Percentiles rank a stretch among this genome's conserved stretches.
Conservation (phyloP, 2,113 vertebrate species). For the Glareola pratincola region DNA sequence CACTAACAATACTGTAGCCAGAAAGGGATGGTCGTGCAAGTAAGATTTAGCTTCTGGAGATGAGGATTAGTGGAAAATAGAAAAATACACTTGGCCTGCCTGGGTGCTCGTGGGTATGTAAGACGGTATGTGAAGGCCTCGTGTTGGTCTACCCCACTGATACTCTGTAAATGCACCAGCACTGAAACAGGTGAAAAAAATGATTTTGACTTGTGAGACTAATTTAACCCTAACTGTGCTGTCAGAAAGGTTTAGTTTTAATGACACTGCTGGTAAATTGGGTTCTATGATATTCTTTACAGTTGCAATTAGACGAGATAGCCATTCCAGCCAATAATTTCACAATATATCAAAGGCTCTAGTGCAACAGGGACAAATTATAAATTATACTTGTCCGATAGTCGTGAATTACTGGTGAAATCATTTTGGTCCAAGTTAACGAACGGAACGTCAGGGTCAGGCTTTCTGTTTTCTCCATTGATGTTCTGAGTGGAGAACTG, state of each 20-base stretch:
- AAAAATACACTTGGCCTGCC: background rate
- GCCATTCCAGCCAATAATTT: background rate
- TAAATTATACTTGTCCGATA: background rate
- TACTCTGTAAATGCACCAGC: background rate
- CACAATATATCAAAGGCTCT: background rate
- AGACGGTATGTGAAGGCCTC: background rate
- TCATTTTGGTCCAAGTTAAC: background rate
- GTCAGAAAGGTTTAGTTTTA: background rate
- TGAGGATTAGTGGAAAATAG: background rate
- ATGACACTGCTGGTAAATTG: background rate
- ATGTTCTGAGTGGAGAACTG: background rate
- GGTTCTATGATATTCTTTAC: background rate
- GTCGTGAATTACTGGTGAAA: background rate
- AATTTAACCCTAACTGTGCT: background rate
- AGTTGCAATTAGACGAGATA: background rate
- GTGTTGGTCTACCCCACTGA: background rate
- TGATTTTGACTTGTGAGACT: background rate
- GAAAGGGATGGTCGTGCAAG: background rate
- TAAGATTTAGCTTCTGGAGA: background rate
- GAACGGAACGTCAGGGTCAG: background rate
- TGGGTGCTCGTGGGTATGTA: background rate
- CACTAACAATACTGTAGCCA: background rate
- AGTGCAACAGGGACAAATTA: background rate
- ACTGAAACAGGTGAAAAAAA: background rate
- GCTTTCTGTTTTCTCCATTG: background rate